Conservation (phyloP, 2,888 invertebrate genomes). For the Miltochrista miniata region DNA sequence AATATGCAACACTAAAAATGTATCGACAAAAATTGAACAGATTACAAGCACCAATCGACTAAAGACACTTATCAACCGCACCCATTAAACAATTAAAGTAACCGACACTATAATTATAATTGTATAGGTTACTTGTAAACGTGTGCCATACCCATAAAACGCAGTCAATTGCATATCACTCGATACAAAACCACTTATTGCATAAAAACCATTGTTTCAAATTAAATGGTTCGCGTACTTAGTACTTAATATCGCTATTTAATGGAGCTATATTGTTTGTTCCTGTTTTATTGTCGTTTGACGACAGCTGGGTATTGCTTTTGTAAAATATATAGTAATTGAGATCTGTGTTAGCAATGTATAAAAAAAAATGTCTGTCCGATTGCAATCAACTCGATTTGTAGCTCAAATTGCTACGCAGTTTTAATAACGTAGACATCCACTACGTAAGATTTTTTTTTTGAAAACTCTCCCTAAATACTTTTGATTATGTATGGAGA, state of each 20-base stretch:
- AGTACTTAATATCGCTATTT: background rate
- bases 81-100: constrained; percentile 21
- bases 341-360: too few relatives aligned
- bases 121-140: constrained; percentile 18
- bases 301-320: background rate
- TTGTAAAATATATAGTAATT: background rate
- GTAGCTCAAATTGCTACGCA: too few relatives aligned
- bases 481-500: too few relatives aligned
- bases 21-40: too few relatives aligned
- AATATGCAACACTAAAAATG: background rate
- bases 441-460: too few relatives aligned
- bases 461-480: too few relatives aligned
- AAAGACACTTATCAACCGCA: constrained; percentile 30
- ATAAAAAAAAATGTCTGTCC: too few relatives aligned
- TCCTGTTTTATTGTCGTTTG: constrained; percentile 23
- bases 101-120: constrained; percentile 30
- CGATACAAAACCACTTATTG: constrained; percentile 41
- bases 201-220: constrained; percentile 48
- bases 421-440: too few relatives aligned
- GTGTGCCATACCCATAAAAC: constrained; percentile 8
- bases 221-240: constrained; percentile 7
- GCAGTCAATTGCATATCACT: constrained; percentile 46
- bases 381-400: too few relatives aligned
- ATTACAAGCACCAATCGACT: constrained; percentile 15
- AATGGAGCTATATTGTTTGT: background rate